Evolutionary conservation across 2,888 invertebrate genomes (phyloP).

Genomic region (Octodonta nipae): DNA sequence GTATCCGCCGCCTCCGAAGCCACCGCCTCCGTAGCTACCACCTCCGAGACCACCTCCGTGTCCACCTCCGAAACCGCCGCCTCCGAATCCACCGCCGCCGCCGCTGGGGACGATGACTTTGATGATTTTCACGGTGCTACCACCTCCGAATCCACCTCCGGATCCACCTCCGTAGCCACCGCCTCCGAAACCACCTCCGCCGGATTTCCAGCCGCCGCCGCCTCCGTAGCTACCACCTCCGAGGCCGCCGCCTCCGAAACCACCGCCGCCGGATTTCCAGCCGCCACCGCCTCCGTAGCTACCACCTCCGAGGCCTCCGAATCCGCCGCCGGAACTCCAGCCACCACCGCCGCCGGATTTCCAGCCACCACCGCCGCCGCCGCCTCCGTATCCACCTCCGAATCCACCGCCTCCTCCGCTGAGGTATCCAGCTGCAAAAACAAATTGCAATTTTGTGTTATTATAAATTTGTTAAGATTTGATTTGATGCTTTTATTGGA

Average conservation of each 20-base stretch:
- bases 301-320: too few relatives aligned
- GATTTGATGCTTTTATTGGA: too few relatives aligned
- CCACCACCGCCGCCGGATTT: constrained; percentile 15
- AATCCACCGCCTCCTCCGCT: constrained; percentile 19
- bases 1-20: constrained; percentile 5
- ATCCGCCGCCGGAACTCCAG: too few relatives aligned
- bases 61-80: constrained; percentile 5
- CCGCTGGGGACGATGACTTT: constrained; percentile 24
- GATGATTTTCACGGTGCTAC: constrained; percentile 20
- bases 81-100: constrained; percentile 14
- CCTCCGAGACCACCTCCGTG: constrained; percentile 4
- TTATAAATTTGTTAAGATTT: too few relatives aligned
- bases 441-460: not conserved
- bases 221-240: too few relatives aligned
- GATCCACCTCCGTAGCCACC: too few relatives aligned
- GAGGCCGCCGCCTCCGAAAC: constrained; percentile 13
- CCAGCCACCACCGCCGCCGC: constrained; percentile 11
- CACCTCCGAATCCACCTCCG: constrained; percentile 14
- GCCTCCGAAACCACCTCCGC: too few relatives aligned
- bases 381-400: constrained; percentile 12
- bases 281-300: too few relatives aligned
- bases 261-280: constrained; percentile 14
- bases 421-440: constrained; percentile 1
- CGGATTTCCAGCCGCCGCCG: too few relatives aligned
- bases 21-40: constrained; percentile 4